Conservation (phyloP, 2,888 invertebrate species). For the Griposia aprilina region DNA sequence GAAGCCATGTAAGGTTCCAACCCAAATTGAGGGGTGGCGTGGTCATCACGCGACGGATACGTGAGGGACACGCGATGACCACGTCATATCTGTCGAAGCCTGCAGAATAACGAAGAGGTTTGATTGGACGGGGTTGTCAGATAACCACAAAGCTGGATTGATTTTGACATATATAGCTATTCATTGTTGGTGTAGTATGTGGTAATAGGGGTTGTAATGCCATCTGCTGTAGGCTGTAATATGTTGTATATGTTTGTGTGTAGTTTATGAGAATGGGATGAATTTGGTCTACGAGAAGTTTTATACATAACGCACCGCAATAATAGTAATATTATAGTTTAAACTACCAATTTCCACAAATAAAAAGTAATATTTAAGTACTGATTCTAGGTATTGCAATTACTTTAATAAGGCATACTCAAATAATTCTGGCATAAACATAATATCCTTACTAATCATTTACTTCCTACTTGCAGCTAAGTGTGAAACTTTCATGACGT, state of each 20-base stretch:
- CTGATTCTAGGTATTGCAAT: not conserved
- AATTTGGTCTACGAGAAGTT: not conserved
- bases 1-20: slow-evolving; percentile 72
- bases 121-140: slow-evolving; percentile 26
- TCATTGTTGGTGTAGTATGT: not conserved
- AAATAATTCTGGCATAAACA: not conserved
- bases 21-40: slow-evolving; percentile 69
- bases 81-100: slow-evolving; percentile 58
- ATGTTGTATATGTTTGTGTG: not conserved
- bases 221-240: not conserved
- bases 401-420: not conserved
- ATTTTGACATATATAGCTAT: not conserved
- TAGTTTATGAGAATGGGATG: not conserved
- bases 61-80: slow-evolving; percentile 59
- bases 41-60: slow-evolving; percentile 47
- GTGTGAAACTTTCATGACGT: not conserved
- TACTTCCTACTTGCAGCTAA: not conserved
- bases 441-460: not conserved
- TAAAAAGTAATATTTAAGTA: not conserved
- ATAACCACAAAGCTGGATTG: slow-evolving; percentile 9
- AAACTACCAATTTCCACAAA: not conserved
- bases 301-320: not conserved
- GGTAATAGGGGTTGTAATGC: not conserved
- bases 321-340: not conserved
- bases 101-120: slow-evolving; percentile 10